Percentiles rank a stretch among this genome's conserved stretches.
phyloP scores from a whole-genome alignment of 1,140 invertebrate genomes.

The Monomorium pharaonis region DNA sequence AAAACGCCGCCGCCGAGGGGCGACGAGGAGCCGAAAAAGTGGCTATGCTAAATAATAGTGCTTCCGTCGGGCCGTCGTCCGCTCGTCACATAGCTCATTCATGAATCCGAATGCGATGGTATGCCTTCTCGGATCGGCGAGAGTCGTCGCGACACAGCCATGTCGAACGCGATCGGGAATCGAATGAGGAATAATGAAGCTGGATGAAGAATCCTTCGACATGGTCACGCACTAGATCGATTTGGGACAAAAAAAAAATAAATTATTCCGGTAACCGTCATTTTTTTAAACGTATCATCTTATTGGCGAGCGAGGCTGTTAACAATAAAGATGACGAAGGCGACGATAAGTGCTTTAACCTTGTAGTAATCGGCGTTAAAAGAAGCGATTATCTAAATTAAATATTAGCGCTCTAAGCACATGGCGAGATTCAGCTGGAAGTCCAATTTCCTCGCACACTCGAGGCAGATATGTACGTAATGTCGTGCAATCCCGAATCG shows the following conservation, averaged over 20 bases:
- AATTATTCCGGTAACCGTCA: slow-evolving; percentile 1
- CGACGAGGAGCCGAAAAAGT: slow-evolving; percentile 76
- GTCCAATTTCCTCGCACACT: not conserved
- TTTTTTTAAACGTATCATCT: not conserved
- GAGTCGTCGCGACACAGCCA: not conserved
- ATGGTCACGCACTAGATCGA: slow-evolving; percentile 18
- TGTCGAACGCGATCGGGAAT: slow-evolving; percentile 32
- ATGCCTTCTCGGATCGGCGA: slow-evolving; percentile 63
- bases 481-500: slow-evolving; percentile 14
- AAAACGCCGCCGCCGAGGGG: slow-evolving; percentile 76
- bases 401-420: not conserved
- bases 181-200: slow-evolving; percentile 7
- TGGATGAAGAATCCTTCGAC: not conserved
- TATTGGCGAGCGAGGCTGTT: not conserved
- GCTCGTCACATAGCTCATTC: slow-evolving; percentile 79
- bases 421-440: not conserved
- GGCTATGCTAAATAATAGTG: slow-evolving; percentile 85
- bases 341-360: not conserved
- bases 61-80: slow-evolving; percentile 66
- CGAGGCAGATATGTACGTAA: not conserved
- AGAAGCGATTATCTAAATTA: not conserved
- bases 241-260: not conserved
- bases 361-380: not conserved
- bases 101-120: slow-evolving; percentile 77
- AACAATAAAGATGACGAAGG: not conserved